Conservation (phyloP, 37 sponge, comb jelly and placozoan genomes). For the Axinella damicornis region DNA sequence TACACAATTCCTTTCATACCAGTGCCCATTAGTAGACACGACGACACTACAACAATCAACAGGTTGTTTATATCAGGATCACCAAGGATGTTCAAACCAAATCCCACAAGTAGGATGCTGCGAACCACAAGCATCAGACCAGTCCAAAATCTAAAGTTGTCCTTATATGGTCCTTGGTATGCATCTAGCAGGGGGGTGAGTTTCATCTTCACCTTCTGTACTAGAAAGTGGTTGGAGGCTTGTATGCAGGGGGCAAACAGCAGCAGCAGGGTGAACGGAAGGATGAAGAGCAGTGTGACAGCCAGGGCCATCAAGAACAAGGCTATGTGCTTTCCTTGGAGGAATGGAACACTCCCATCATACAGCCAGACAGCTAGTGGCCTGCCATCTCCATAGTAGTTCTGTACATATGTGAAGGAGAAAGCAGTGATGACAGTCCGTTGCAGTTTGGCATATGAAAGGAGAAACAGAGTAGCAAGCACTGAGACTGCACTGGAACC, state of each 20-base stretch:
- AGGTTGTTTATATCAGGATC: neutral
- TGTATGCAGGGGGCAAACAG: neutral
- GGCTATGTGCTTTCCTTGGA: neutral
- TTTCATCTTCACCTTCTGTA: neutral
- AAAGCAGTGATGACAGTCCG: slow-evolving; percentile 9
- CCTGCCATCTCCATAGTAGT: neutral
- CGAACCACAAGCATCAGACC: slow-evolving; percentile 3
- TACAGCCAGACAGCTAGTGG: slow-evolving; percentile 7
- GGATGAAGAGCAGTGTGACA: neutral
- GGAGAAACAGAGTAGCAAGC: slow-evolving; percentile 35
- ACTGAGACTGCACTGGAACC: slow-evolving; percentile 32
- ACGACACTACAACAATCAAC: neutral
- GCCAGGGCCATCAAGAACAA: slow-evolving; percentile 1
- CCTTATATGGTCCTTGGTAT: slow-evolving; percentile 18
- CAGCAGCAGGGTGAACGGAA: slow-evolving; percentile 32
- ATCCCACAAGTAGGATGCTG: neutral
- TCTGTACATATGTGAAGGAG: neutral
- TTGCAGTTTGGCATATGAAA: slow-evolving; percentile 33
- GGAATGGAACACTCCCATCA: slow-evolving; percentile 17
- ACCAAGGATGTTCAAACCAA: neutral
- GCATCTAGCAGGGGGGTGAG: slow-evolving; percentile 8
- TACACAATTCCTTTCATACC: slow-evolving; percentile 20
- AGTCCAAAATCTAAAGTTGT: slow-evolving; percentile 16
- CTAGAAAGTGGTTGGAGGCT: neutral
- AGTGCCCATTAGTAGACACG: neutral